phyloP scores from a whole-genome alignment of 2,888 invertebrate genomes.

The Apomyelois bistriatella region DNA sequence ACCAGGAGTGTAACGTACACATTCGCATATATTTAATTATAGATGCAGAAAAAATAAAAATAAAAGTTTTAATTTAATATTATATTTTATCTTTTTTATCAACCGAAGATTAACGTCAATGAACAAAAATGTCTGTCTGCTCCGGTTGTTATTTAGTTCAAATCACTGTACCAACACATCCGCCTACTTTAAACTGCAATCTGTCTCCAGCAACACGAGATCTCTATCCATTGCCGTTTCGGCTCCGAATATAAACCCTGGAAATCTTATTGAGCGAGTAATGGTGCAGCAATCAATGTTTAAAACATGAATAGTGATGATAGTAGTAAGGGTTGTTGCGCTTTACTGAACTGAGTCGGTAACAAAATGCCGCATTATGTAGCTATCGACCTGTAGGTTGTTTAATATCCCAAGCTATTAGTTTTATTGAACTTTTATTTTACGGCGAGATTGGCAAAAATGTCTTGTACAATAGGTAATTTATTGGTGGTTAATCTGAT shows the following conservation, averaged over 20 bases:
- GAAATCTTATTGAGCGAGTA: neutral
- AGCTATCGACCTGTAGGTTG: conserved; percentile 15
- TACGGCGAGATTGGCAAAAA: neutral
- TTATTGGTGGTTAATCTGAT: too few species aligned
- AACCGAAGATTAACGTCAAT: neutral
- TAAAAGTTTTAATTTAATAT: too few species aligned
- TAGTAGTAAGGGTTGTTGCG: conserved; percentile 21
- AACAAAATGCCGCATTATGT: conserved; percentile 24
- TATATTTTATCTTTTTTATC: too few species aligned
- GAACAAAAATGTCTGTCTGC: conserved; percentile 11
- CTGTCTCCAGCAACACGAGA: neutral
- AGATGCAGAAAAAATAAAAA: too few species aligned
- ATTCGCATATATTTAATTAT: too few species aligned
- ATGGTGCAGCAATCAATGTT: neutral
- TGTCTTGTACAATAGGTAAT: too few species aligned
- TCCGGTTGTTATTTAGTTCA: conserved; percentile 12
- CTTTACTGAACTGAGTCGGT: conserved; percentile 27
- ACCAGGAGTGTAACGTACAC: too few species aligned
- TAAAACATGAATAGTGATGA: neutral
- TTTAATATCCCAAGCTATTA: conserved; percentile 5
- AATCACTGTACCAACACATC: conserved; percentile 2
- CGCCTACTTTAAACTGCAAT: neutral
- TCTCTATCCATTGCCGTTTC: neutral
- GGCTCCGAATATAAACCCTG: neutral
- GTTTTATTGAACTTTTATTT: neutral